Base-by-base conservation (phyloP, 2,113 vertebrate species). In the Puntigrus tetrazona region DNA sequence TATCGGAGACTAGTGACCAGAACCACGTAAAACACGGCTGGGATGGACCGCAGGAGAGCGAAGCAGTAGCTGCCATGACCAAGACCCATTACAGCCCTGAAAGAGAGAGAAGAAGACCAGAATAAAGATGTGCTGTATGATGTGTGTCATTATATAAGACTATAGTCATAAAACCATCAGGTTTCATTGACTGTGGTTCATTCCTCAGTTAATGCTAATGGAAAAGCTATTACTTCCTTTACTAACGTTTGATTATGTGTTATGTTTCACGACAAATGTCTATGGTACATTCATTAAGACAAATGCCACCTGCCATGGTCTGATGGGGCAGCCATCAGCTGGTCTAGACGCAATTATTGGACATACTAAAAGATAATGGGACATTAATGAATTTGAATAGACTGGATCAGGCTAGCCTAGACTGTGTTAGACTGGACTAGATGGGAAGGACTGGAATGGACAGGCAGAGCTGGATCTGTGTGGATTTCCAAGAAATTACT, bases 1-100 rank as follows among this genome's bases (percentile, higher is more conserved):
- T 99, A 97, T n/a, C 98, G 96, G 86, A 99, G 94, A 10, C 91
- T 91, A 0, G 97, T 98, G 18, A 98, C 94, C 90, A 99, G 83
- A 63, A 98, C 78, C 9, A 98, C 85, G 83, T 98, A 99, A 20
- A 93, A 83, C 0, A 94, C 94, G 0, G 94, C 93, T 0, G 98
- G 96, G 45, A 96, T 83, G 0, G 97, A 97, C 22, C 95, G 91
- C 47, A 97, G 88, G 47, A 99, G 87, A 0, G 95, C 97, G 0
- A 98, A 94, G 90, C 96, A 97, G 94, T 97, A 98, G 92, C 97
- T 96, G 52, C 96, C 96, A 0, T 95, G 97, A 34, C 95, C 89
- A 84, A 99, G 88, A 0, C 96, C 93, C 0, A 93, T 93, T 0
- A 95, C 87, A 50, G 92, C 91, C 89, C 97, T 98, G 92, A 67